These are phyloP conservation scores for Gallinago media DNA, from an alignment of 2,113 vertebrate genomes.

Conservation along the genomic window DNA sequence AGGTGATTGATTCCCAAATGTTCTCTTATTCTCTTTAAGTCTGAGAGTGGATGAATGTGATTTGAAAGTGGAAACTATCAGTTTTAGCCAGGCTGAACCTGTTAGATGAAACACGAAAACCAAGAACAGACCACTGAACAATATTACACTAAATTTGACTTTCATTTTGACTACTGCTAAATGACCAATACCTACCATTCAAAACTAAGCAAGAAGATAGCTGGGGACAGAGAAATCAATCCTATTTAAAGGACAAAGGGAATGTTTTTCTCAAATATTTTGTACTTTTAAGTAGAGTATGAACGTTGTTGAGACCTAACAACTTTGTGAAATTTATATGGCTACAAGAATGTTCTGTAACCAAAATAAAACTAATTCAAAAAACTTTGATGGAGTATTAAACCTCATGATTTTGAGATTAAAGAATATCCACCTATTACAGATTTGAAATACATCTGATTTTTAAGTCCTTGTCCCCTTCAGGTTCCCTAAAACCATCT, in stretches of 20 bases:
- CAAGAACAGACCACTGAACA: background rate
- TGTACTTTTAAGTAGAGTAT: background rate
- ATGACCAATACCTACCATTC: background rate
- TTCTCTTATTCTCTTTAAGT: background rate
- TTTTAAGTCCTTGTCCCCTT: background rate
- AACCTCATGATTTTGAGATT: background rate
- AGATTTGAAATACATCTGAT: background rate
- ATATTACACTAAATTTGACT: background rate
- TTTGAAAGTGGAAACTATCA: background rate
- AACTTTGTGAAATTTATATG: fast-evolving
- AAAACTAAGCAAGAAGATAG: background rate
- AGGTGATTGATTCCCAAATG: background rate
- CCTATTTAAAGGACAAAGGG: background rate
- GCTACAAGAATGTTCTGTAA: background rate
- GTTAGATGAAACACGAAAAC: background rate
- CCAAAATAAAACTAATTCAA: background rate
- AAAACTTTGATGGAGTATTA: background rate
- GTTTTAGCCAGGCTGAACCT: background rate
- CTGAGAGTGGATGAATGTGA: fast-evolving
- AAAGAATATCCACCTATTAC: background rate
- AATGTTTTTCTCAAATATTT: background rate
- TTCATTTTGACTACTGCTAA: background rate
- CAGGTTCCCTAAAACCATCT: background rate
- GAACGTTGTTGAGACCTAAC: background rate
- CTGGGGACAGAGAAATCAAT: background rate